Percentiles rank a stretch among this genome's conserved stretches.
These are phyloP conservation scores for Hemiprocne comata DNA, from an alignment of 2,113 vertebrate species.

Conservation along the genomic window DNA sequence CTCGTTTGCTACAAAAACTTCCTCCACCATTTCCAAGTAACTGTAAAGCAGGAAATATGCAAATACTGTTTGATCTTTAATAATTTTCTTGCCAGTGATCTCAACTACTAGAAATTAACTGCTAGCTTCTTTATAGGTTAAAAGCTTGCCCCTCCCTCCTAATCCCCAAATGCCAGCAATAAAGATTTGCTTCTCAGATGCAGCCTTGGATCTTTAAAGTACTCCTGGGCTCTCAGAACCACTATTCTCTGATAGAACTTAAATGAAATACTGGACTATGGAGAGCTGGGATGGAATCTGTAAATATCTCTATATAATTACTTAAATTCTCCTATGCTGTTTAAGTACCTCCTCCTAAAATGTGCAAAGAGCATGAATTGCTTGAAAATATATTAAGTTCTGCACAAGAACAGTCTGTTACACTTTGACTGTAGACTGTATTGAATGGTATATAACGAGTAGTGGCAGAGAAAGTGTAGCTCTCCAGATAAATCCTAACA, in stretches of 20 bases:
- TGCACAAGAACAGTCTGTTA: background rate
- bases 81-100: background rate
- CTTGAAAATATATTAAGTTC: background rate
- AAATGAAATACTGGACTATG: background rate
- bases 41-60: background rate
- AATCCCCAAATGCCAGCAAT: background rate
- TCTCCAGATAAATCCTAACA: conserved; percentile 21
- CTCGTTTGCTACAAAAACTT: conserved; percentile 14
- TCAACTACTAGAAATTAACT: background rate
- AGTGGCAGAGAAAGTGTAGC: background rate
- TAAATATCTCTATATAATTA: background rate
- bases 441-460: background rate
- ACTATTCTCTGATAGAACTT: background rate
- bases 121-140: background rate
- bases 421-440: background rate
- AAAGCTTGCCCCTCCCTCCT: background rate
- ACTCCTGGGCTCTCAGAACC: background rate
- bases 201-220: background rate
- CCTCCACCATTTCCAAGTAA: background rate
- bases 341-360: background rate
- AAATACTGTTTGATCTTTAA: background rate
- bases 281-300: background rate
- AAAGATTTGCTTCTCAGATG: background rate
- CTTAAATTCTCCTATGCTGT: background rate
- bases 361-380: background rate